These are phyloP conservation scores for Cantharis lateralis DNA, from an alignment of 2,888 invertebrate genomes.

Conservation along the genomic window DNA sequence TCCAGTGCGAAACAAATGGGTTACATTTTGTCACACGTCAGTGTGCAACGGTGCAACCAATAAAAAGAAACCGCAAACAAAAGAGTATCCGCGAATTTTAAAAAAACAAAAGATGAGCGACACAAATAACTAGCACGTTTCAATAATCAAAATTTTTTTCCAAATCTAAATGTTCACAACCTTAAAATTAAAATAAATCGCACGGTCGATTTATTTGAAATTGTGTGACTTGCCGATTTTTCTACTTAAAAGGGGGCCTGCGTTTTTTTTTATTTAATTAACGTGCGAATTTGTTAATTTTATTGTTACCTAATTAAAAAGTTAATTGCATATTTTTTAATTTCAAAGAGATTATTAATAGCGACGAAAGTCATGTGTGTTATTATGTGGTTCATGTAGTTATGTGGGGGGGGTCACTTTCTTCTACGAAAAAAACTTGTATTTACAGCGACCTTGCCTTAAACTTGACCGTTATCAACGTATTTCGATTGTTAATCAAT, in stretches of 20 bases:
- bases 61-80: background rate
- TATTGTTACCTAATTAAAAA: background rate
- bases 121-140: background rate
- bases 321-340: background rate
- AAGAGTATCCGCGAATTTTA: background rate
- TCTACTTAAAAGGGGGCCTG: background rate
- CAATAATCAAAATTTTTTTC: background rate
- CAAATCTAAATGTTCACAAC: conserved; percentile 1
- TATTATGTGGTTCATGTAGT: background rate
- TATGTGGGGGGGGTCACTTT: background rate
- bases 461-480: background rate
- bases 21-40: background rate
- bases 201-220: background rate
- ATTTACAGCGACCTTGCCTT: conserved; percentile 1
- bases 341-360: background rate
- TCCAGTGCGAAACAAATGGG: background rate
- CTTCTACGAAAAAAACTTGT: background rate
- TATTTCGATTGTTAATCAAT: background rate
- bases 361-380: background rate
- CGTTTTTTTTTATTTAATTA: background rate
- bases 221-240: conserved; percentile 2
- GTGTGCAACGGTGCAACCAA: background rate
- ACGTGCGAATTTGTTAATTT: background rate
- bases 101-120: background rate
- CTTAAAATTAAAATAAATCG: background rate